These are phyloP conservation scores for Brachionus rubens DNA, from an alignment of 1,140 invertebrate species.

Conservation along the genomic window DNA sequence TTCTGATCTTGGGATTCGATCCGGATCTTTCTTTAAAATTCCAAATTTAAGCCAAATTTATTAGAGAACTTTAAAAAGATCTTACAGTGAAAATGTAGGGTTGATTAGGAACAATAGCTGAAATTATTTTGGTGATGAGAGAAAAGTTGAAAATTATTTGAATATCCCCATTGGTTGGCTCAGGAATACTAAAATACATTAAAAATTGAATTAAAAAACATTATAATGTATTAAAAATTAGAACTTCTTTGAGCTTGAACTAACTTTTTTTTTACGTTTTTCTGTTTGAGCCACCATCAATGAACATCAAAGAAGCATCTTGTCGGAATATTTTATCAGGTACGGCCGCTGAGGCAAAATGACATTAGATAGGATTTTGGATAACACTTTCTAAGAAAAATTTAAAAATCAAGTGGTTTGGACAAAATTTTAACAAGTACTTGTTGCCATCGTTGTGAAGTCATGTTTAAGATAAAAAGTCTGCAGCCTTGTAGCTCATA, in stretches of 20 bases:
- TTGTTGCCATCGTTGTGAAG: conserved; percentile 54
- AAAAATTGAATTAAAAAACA: too few relatives aligned
- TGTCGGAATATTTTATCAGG: conserved; percentile 50
- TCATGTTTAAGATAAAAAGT: conserved; percentile 52
- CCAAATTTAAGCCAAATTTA: background rate
- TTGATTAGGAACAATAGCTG: conserved; percentile 52
- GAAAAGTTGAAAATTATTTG: conserved; percentile 50
- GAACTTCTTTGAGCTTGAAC: background rate
- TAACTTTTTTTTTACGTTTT: background rate
- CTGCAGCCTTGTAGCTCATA: conserved; percentile 49
- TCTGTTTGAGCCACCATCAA: conserved; percentile 52
- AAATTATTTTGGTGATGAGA: conserved; percentile 49
- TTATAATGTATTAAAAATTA: too few relatives aligned
- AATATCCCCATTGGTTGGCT: conserved; percentile 50
- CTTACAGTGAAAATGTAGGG: conserved; percentile 52
- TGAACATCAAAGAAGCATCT: conserved; percentile 51
- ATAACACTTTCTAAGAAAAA: background rate
- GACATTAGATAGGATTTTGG: conserved; percentile 52
- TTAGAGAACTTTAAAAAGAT: background rate
- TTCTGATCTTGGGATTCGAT: conserved; percentile 49
- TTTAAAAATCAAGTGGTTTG: background rate
- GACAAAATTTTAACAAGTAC: background rate
- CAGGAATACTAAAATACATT: conserved; percentile 47
- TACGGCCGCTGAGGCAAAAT: conserved; percentile 51
- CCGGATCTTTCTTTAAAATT: conserved; percentile 51